A percentile compares a stretch with the other conserved stretches of the same genome.
Conservation (phyloP, 2,113 vertebrate species). For the Percina caprodes region DNA sequence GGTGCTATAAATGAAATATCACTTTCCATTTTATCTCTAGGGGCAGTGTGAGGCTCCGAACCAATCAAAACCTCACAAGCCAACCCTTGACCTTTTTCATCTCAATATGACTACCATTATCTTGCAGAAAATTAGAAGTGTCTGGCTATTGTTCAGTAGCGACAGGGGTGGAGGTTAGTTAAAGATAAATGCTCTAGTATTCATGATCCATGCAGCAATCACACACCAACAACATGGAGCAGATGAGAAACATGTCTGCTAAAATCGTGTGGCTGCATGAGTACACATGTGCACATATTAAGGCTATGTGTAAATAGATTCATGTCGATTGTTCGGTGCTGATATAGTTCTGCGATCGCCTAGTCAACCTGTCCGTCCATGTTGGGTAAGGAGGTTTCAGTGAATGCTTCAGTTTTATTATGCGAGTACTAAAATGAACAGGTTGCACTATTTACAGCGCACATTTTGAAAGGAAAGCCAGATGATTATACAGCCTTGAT, state of each 20-base stretch:
- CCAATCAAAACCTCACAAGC: conserved; percentile 85
- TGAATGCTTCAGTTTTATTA: conserved; percentile 46
- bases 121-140: conserved; percentile 87
- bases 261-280: conserved; percentile 46
- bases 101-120: conserved; percentile 87
- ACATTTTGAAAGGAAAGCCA: conserved; percentile 53
- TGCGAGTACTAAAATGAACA: conserved; percentile 41
- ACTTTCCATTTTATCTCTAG: conserved; percentile 75
- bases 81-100: conserved; percentile 88
- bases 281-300: conserved; percentile 50
- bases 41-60: conserved; percentile 61
- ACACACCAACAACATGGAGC: conserved; percentile 56
- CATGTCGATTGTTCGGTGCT: conserved; percentile 46
- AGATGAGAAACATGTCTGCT: conserved; percentile 52
- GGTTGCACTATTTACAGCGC: conserved; percentile 53
- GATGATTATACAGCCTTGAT: conserved; percentile 57
- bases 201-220: conserved; percentile 77
- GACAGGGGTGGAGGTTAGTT: conserved; percentile 78
- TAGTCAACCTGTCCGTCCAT: conserved; percentile 45
- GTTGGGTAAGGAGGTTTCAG: conserved; percentile 26
- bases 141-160: conserved; percentile 86
- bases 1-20: conserved; percentile 75
- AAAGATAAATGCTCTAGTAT: conserved; percentile 82
- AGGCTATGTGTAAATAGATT: conserved; percentile 38
- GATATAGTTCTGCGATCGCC: conserved; percentile 23